These are phyloP conservation scores for Pangasius mekongensis DNA, from an alignment of 2,797 vertebrate genomes.

Conservation along the genomic window DNA sequence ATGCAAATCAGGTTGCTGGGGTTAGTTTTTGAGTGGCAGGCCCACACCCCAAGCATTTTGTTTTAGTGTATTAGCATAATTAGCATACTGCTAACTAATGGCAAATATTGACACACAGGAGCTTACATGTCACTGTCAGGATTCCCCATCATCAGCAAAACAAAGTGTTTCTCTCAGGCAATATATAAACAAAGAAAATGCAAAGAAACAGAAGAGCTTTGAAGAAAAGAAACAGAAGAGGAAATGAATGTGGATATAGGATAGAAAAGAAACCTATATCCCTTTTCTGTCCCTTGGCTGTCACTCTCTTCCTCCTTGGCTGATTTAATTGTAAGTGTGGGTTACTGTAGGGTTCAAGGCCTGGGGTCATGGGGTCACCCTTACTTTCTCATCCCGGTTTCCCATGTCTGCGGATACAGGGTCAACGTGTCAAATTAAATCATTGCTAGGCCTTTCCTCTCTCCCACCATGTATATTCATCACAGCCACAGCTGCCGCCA, in stretches of 20 bases:
- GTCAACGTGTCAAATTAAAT: slow-evolving; percentile 85
- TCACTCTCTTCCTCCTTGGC: slow-evolving; percentile 63
- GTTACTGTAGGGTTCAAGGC: slow-evolving; percentile 77
- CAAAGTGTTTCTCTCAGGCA: slow-evolving; percentile 24
- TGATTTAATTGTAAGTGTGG: slow-evolving; percentile 84
- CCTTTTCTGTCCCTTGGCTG: slow-evolving; percentile 10
- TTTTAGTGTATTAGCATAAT: slow-evolving; percentile 70
- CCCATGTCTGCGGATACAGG: slow-evolving; percentile 75
- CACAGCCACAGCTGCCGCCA: slow-evolving; percentile 73
- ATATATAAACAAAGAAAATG: slow-evolving; percentile 52
- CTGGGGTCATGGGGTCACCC: slow-evolving; percentile 78
- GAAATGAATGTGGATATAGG: slow-evolving; percentile 44
- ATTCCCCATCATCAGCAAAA: slow-evolving; percentile 63
- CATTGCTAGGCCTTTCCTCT: slow-evolving; percentile 74
- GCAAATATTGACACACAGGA: slow-evolving; percentile 71
- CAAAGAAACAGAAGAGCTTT: slow-evolving; percentile 53
- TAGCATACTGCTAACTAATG: slow-evolving; percentile 76
- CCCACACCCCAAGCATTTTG: slow-evolving; percentile 66
- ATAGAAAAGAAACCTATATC: slow-evolving; percentile 10
- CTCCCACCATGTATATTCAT: slow-evolving; percentile 83
- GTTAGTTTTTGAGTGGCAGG: slow-evolving; percentile 69
- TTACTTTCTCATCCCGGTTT: slow-evolving; percentile 82
- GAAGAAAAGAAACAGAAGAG: slow-evolving; percentile 34
- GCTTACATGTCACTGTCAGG: slow-evolving; percentile 65
- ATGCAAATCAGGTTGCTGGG: slow-evolving; percentile 71